Base-by-base conservation (phyloP, 2,888 invertebrate species). In the Platycnemis pennipes region DNA sequence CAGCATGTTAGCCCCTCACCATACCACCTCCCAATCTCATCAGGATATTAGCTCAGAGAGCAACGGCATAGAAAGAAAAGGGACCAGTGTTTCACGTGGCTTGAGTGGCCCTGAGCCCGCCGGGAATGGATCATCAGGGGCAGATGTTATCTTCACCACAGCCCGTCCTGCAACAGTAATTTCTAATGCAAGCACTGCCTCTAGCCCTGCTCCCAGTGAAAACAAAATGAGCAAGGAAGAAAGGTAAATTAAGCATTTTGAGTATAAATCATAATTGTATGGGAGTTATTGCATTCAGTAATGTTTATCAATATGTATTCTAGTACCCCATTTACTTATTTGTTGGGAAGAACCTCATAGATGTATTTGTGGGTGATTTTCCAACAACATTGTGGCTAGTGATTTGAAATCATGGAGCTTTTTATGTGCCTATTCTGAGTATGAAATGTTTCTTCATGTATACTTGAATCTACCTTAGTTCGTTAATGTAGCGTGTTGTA, bases 121-220 rank as follows among this genome's bases (percentile, higher is more conserved):
- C 31, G 77, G 89, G 44, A 94, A 77, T 85, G 85, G 53, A 31
- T 88, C 94, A 19, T 53, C 88, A 37, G 88, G 88, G 0, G 96
- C 96, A 95, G 98, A 97, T 96, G 97, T 97, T 16, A 97, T 98
- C 95, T 96, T 97, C 94, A 97, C 97, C 26, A 97, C 97, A 96
- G 98, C 98, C 0, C 96, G 97, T 94, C 98, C 97, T 8, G 97
- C 97, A 19, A 98, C 97, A 8, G 97, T 97, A 86, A 98, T 97
- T 95, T 97, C 97, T 2, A 97, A 97, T 95, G 97, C 97, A n/a
- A 97, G 97, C 95, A 97, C 97, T 22, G 97, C 97, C 45, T 95
- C 96, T 94, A 95, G 95, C 94, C 96, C 96, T 94, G 96, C 97
- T 4, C 97, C 97, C 7, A 97, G 96, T 95, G 97, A 97, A 95